Percentiles rank a stretch among this genome's conserved stretches.
phyloP scores from a whole-genome alignment of 2,888 invertebrate genomes.

The Nemoura dubitans region DNA sequence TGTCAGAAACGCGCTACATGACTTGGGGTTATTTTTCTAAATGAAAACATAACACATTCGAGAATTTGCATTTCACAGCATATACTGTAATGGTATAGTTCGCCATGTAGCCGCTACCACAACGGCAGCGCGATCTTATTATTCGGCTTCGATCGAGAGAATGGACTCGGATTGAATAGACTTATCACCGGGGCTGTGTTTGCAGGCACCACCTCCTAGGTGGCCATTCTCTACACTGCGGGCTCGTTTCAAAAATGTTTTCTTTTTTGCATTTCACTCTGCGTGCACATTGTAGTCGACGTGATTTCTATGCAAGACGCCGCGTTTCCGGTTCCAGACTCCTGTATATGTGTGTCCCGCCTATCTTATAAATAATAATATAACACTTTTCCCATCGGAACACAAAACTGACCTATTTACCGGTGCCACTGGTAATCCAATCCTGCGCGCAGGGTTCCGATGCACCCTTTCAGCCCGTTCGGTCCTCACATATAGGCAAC shows the following conservation, averaged over 20 bases:
- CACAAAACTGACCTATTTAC: constrained; percentile 25
- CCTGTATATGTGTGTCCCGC: not conserved
- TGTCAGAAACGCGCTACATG: not conserved
- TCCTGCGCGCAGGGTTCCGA: not conserved
- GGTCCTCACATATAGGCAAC: not conserved
- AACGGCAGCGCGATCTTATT: not conserved
- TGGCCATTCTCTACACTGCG: not conserved
- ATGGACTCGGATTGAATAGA: not conserved
- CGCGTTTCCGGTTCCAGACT: constrained; percentile 13
- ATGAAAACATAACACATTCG: not conserved
- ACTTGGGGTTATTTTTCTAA: not conserved
- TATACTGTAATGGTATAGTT: no score
- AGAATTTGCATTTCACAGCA: not conserved
- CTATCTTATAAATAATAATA: constrained; percentile 14
- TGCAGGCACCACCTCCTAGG: not conserved
- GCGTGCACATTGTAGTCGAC: no score
- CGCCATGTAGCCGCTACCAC: not conserved
- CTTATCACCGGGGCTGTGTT: constrained; percentile 2
- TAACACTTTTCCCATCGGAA: constrained; percentile 25
- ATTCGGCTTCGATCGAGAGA: not conserved
- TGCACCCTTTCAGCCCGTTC: not conserved
- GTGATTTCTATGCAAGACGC: constrained; percentile 1
- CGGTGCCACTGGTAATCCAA: not conserved
- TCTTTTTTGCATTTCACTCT: not conserved
- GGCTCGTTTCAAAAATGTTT: not conserved